Conservation (phyloP, 2,888 invertebrate species). For the Andricus quercusramuli region DNA sequence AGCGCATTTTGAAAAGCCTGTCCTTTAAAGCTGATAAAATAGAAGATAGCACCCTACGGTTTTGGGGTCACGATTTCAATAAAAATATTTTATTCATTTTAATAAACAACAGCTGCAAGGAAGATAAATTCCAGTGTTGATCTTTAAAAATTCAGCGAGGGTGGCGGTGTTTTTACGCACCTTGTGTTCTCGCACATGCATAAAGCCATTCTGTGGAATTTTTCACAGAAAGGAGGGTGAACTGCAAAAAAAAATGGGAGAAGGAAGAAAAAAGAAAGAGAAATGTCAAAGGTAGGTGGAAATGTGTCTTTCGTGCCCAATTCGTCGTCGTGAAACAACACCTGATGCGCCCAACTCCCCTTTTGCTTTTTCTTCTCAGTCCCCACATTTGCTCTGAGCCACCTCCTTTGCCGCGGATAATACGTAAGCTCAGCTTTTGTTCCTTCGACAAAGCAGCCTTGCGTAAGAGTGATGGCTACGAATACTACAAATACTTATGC, state of each 20-base stretch:
- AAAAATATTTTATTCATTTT: too few species aligned
- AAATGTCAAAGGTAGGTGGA: neutral
- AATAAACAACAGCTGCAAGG: neutral
- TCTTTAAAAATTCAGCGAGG: neutral
- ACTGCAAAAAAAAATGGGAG: neutral
- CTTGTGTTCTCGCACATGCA: neutral
- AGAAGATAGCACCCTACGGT: too few species aligned
- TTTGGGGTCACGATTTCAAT: too few species aligned
- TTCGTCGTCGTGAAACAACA: constrained; percentile 33
- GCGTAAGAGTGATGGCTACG: constrained; percentile 16
- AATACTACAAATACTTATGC: constrained; percentile 18
- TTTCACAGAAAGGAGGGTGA: neutral
- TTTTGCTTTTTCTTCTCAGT: too few species aligned
- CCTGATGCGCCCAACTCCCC: constrained; percentile 14
- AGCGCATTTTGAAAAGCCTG: too few species aligned
- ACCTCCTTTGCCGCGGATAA: constrained; percentile 19
- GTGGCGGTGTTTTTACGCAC: neutral
- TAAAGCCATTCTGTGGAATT: constrained; percentile 1
- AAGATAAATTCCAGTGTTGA: neutral
- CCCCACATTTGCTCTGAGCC: constrained; percentile 4
- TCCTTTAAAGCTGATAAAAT: too few species aligned
- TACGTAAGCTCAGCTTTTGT: constrained; percentile 28
- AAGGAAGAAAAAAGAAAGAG: neutral
- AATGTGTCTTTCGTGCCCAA: constrained; percentile 13
- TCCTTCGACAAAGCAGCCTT: constrained; percentile 5